Evolutionary conservation across 2,113 vertebrate species (phyloP).

Genomic region (Campylomormyrus numenius): DNA sequence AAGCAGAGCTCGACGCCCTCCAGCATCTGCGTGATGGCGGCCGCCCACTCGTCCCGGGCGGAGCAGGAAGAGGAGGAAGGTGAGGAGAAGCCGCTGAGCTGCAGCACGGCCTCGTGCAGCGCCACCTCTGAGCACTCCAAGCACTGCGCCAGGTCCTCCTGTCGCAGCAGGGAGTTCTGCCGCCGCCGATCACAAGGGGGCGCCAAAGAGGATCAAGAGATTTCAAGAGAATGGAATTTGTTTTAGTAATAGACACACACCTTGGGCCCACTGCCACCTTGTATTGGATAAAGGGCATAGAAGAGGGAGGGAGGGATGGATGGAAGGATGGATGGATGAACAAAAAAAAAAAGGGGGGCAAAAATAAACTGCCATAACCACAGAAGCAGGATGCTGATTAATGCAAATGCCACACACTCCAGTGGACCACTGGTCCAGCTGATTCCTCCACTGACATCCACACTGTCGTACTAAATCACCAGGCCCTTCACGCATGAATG

Average conservation of each 20-base stretch:
- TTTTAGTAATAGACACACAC: background rate
- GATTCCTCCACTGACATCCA: background rate
- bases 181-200: background rate
- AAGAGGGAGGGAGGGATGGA: background rate
- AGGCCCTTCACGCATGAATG: background rate
- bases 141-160: slow-evolving; percentile 79
- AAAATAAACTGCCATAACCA: background rate
- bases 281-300: background rate
- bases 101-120: slow-evolving; percentile 86
- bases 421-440: background rate
- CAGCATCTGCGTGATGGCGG: slow-evolving; percentile 78
- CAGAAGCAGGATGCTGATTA: background rate
- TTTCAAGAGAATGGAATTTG: background rate
- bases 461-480: background rate
- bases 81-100: slow-evolving; percentile 68
- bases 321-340: background rate
- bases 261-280: background rate
- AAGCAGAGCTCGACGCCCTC: slow-evolving; percentile 76
- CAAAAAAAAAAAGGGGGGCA: background rate
- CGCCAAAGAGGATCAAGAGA: background rate
- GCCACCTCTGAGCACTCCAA: slow-evolving; percentile 85
- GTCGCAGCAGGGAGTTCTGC: slow-evolving; percentile 83
- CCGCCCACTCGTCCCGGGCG: slow-evolving; percentile 87
- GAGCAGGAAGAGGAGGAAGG: slow-evolving; percentile 58
- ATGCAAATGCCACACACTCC: background rate